Percentiles rank a stretch among this genome's conserved stretches.
Conservation (phyloP, 2,113 vertebrate species). For the Ciconia boyciana region DNA sequence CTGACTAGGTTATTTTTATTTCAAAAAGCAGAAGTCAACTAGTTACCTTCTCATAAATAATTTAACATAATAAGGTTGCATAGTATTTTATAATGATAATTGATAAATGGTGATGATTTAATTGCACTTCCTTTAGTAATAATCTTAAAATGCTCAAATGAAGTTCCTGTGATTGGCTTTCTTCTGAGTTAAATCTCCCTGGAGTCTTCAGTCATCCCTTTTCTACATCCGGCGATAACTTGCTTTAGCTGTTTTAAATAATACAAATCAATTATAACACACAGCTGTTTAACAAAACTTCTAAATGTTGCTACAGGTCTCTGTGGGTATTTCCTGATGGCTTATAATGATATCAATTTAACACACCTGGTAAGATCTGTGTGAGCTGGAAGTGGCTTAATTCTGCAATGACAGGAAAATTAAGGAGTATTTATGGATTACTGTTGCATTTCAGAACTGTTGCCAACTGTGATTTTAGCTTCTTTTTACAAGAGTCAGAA, state of each 20-base stretch:
- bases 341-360: constrained; percentile 81
- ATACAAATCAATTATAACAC: constrained; percentile 79
- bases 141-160: constrained; percentile 67
- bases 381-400: constrained; percentile 72
- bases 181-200: constrained; percentile 70
- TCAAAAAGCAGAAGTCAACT: constrained; percentile 55
- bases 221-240: constrained; percentile 69
- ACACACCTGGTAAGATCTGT: constrained; percentile 76
- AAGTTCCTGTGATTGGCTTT: constrained; percentile 73
- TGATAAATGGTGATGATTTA: constrained; percentile 77
- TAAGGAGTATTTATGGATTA: constrained; percentile 69
- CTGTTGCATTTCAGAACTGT: constrained; percentile 42
- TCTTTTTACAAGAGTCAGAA: constrained; percentile 11
- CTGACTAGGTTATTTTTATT: constrained; percentile 30
- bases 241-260: constrained; percentile 78
- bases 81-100: constrained; percentile 73
- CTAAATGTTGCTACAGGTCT: constrained; percentile 69
- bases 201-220: constrained; percentile 69
- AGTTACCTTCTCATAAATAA: constrained; percentile 66
- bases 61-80: constrained; percentile 64
- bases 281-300: constrained; percentile 80
- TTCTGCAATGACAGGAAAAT: constrained; percentile 75
- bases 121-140: constrained; percentile 77
- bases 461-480: constrained; percentile 45
- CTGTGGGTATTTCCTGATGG: constrained; percentile 79